Conservation (phyloP, 2,888 invertebrate genomes). For the Nephrotoma appendiculata region DNA sequence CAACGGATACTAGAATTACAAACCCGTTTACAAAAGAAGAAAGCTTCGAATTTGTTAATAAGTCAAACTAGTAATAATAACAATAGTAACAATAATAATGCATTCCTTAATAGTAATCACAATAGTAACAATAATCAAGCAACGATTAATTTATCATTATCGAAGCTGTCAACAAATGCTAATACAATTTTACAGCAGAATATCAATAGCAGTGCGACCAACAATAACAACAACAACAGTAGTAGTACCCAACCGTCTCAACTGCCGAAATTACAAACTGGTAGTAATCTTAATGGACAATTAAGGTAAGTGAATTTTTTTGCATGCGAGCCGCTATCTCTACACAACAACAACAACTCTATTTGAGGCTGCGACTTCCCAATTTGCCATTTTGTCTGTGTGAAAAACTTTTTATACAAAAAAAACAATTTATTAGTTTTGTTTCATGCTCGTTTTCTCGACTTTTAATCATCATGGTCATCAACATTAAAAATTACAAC, state of each 20-base stretch:
- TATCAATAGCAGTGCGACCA: neutral
- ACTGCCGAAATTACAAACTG: neutral
- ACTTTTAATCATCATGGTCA: neutral
- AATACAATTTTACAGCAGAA: neutral
- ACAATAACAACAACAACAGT: neutral
- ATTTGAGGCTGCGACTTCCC: neutral
- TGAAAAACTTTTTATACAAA: neutral
- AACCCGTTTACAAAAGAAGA: conserved; percentile 75
- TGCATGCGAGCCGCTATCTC: neutral
- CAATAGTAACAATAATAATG: neutral
- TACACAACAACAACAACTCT: neutral
- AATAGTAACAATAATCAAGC: neutral
- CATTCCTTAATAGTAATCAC: neutral
- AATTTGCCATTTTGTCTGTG: neutral
- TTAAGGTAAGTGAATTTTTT: neutral
- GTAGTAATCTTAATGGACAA: neutral
- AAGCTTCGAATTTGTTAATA: conserved; percentile 63
- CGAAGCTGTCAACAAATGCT: neutral
- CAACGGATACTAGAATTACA: conserved; percentile 87
- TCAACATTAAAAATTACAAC: neutral
- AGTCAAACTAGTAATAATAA: conserved; percentile 14
- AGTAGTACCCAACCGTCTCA: neutral
- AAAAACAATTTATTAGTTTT: neutral
- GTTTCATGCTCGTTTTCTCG: neutral
- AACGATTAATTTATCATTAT: neutral